Evolutionary conservation across 30 jellyfish, hydroid and myxozoan genomes (phyloP).

Genomic region (Turritopsis rubra): DNA sequence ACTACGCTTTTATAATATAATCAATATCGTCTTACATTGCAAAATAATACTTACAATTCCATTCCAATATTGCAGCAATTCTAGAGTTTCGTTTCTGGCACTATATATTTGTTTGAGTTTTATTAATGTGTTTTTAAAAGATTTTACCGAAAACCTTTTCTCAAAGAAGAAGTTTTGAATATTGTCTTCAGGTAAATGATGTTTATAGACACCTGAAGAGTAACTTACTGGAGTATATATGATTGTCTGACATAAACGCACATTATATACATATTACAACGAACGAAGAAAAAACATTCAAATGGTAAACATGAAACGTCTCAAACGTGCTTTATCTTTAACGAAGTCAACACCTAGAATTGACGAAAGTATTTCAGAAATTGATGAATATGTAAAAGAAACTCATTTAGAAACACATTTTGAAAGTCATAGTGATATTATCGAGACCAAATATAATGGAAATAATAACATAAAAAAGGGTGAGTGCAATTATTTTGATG

Average conservation of each 20-base stretch:
- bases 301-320: constrained; percentile 68
- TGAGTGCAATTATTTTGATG: not conserved
- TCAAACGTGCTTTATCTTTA: constrained; percentile 89
- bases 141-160: not conserved
- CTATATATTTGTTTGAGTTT: not conserved
- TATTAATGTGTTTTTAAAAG: not conserved
- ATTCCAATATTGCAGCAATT: not conserved
- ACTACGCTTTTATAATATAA: not conserved
- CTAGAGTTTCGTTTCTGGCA: not conserved
- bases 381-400: constrained; percentile 47
- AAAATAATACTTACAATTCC: not conserved
- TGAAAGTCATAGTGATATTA: constrained; percentile 42
- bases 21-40: not conserved
- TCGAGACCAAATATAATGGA: constrained; percentile 9
- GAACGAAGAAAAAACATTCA: not conserved
- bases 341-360: constrained; percentile 91
- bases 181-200: not conserved
- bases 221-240: not conserved
- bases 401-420: constrained; percentile 45
- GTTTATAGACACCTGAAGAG: not conserved
- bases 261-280: not conserved
- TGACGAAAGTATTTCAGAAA: constrained; percentile 89
- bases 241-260: not conserved
- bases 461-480: constrained; percentile 19
- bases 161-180: not conserved